Evolutionary conservation across 2,797 vertebrate genomes (phyloP).

Genomic region (Oreochromis grahami): DNA sequence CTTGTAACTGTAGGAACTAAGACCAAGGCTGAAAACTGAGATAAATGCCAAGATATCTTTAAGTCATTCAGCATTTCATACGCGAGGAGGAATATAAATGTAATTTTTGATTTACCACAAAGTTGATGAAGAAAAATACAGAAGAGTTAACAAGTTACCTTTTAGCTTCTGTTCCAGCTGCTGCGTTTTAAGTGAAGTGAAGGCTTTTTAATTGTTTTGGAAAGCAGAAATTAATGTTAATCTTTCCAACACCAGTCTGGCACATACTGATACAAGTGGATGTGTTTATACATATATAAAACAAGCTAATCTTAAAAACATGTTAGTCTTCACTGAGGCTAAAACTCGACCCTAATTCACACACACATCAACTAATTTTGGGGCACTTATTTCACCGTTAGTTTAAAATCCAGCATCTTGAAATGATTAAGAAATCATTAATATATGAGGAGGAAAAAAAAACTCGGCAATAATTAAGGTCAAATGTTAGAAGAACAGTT

Average conservation of each 20-base stretch:
- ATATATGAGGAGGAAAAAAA: neutral
- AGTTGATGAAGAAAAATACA: neutral
- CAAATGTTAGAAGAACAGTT: constrained; percentile 99
- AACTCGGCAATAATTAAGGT: constrained; percentile 43
- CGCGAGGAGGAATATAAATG: neutral
- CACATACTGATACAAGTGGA: neutral
- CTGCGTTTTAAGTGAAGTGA: neutral
- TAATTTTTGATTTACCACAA: neutral
- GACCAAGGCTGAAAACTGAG: neutral
- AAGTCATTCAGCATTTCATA: neutral
- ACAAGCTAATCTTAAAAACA: neutral
- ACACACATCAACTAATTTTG: neutral
- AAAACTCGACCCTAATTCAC: neutral
- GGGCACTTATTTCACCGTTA: neutral
- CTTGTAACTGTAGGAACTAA: neutral
- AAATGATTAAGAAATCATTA: neutral
- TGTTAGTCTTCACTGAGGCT: neutral
- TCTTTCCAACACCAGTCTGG: neutral
- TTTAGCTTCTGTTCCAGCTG: neutral
- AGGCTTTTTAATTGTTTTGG: neutral
- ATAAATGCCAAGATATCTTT: neutral
- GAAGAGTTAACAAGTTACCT: neutral
- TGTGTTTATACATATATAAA: no score
- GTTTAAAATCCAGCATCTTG: neutral
- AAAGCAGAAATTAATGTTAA: neutral